These are phyloP conservation scores for Ennomos fuscantarius DNA, from an alignment of 2,888 invertebrate genomes.

Conservation along the genomic window DNA sequence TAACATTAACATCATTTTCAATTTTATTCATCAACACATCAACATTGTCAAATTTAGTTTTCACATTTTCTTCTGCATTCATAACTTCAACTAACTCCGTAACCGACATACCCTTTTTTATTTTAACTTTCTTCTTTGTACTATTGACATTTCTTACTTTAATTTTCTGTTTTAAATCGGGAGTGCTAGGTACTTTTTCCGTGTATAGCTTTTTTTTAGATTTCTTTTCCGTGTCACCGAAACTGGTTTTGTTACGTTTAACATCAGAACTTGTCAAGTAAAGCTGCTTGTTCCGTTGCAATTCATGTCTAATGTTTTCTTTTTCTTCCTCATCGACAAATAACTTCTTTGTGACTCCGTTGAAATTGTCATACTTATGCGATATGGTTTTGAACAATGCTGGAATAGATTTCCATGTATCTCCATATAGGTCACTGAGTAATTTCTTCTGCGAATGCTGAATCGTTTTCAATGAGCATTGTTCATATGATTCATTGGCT, in stretches of 20 bases:
- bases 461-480: constrained; percentile 73
- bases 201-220: constrained; percentile 74
- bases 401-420: constrained; percentile 81
- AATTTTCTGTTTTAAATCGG: constrained; percentile 57
- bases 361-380: constrained; percentile 56
- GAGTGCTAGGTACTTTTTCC: constrained; percentile 61
- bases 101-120: constrained; percentile 65
- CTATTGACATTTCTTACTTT: constrained; percentile 56
- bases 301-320: constrained; percentile 63
- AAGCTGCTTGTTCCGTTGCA: constrained; percentile 60
- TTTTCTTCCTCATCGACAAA: constrained; percentile 72
- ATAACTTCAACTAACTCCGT: constrained; percentile 68
- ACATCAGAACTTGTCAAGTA: constrained; percentile 49
- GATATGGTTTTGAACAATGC: constrained; percentile 67
- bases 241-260: constrained; percentile 54
- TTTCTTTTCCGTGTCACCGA: constrained; percentile 57
- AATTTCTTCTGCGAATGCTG: constrained; percentile 73
- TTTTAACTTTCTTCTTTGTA: constrained; percentile 61
- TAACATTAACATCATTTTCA: constrained; percentile 38
- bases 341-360: constrained; percentile 66
- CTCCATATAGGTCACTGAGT: constrained; percentile 83
- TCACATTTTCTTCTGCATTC: constrained; percentile 44
- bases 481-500: constrained; percentile 69
- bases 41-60: constrained; percentile 37
- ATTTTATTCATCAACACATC: constrained; percentile 55